phyloP scores from a whole-genome alignment of 2,113 vertebrate species.

The Rhea pennata region DNA sequence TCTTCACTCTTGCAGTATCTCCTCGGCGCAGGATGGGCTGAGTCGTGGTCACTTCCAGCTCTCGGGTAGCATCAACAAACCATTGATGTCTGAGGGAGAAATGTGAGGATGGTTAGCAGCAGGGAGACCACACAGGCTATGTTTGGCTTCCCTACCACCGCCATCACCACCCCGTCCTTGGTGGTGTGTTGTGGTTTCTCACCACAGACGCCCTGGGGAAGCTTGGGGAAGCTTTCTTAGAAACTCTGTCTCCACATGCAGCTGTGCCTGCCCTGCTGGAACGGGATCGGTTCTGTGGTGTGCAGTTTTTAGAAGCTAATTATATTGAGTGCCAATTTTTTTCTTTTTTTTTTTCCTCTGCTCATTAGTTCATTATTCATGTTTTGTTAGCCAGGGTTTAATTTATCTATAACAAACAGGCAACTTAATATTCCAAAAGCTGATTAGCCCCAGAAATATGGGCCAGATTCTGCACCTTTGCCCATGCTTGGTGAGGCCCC shows the following conservation, averaged over 20 bases:
- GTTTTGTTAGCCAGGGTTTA: background rate
- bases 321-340: background rate
- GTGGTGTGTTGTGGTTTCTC: background rate
- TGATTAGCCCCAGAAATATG: background rate
- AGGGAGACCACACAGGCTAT: background rate
- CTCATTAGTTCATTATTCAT: background rate
- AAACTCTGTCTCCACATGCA: background rate
- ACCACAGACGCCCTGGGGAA: background rate
- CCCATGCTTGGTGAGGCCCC: background rate
- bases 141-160: background rate
- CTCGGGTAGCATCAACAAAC: background rate
- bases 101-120: background rate
- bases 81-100: background rate
- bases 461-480: background rate
- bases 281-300: background rate
- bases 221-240: background rate
- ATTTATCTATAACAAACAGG: background rate
- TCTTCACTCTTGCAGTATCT: background rate
- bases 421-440: background rate
- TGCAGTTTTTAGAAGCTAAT: background rate
- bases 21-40: too few relatives aligned
- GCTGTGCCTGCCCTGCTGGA: background rate
- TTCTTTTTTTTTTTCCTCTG: background rate
- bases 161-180: background rate
- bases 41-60: background rate